Evolutionary conservation across 2,113 vertebrate species (phyloP).

Genomic region (Sturnus vulgaris): DNA sequence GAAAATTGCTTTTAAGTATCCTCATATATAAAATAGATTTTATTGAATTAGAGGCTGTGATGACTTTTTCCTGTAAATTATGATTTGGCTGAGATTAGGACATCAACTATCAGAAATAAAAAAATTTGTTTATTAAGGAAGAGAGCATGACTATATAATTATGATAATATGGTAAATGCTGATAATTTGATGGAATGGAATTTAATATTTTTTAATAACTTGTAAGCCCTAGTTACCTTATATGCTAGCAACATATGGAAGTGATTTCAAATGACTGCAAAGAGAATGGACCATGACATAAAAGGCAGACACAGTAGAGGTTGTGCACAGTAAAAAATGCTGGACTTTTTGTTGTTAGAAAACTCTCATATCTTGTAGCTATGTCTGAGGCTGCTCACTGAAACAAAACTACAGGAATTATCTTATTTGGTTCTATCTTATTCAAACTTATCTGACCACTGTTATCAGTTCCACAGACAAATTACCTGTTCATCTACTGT

Average conservation of each 20-base stretch:
- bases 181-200: neutral
- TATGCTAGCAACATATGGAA: neutral
- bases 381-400: neutral
- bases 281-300: neutral
- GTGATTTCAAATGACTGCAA: neutral
- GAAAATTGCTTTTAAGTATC: neutral
- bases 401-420: neutral
- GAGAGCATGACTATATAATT: neutral
- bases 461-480: neutral
- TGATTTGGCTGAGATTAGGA: neutral
- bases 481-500: neutral
- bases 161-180: neutral
- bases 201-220: neutral
- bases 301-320: neutral
- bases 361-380: neutral
- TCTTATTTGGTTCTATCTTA: neutral
- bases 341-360: neutral
- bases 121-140: neutral
- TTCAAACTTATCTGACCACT: neutral
- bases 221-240: neutral
- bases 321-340: neutral
- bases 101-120: neutral
- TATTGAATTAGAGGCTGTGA: neutral
- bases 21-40: neutral
- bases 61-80: neutral